Base-by-base conservation (phyloP, 1,140 invertebrate species). In the Trinorchestia longiramus region DNA sequence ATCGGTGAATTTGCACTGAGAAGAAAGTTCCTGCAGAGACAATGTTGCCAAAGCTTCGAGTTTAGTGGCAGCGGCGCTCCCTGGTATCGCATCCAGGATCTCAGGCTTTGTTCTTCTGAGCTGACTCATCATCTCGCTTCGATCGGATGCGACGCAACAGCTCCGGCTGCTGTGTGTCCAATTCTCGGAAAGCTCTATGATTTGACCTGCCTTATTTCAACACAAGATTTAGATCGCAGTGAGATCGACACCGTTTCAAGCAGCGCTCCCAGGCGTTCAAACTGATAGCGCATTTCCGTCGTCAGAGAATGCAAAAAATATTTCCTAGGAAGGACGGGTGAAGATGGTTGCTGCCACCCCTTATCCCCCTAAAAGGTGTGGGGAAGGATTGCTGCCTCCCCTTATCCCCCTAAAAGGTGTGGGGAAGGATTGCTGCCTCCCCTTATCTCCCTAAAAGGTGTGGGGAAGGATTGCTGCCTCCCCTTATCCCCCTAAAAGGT, bases 91-190 rank as follows among this genome's bases (percentile, higher is more conserved):
- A 36, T 28, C 28, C 62, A 36, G 62, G 62, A 77, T 77, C 11
- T 3, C 62, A 28, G 62, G 62, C 62, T 77, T 77, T 77, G 62
- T 77, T 77, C 62, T 77, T 28, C 62, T 23, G 36, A 77, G 62
- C 62, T 77, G 62, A 77, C 62, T 77, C 62, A 77, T 77, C 62
- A 77, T 77, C 62, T 77, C 62, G 62, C 62, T 77, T 77, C 62
- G 62, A 77, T 77, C 62, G 62, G 62, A 11, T 19, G 15, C 62
- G 19, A 19, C 47, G 6, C 47, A n/a, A n/a, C n/a, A n/a, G 47
- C 47, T 6, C 8, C 47, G 19, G 47, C 47, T 19, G 47, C 47
- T 53, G 28, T 1, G 62, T 36, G 1, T 11, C 28, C 62, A 36
- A 11, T 77, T 77, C 62, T 77, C 3, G 62, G 62, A 77, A 77